Evolutionary conservation across 2,113 vertebrate genomes (phyloP).

Genomic region (Gobius niger): DNA sequence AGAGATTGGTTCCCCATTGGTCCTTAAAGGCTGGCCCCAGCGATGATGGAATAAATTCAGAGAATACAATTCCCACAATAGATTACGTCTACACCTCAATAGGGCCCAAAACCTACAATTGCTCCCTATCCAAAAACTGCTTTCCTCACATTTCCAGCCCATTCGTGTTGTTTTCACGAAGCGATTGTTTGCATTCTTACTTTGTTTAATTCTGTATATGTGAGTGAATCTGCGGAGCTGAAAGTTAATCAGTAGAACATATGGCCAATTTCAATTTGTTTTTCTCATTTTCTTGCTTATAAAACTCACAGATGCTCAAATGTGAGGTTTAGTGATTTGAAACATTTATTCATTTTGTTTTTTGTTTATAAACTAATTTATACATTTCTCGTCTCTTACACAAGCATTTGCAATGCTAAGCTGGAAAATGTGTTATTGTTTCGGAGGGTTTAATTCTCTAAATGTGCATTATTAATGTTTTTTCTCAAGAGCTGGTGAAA

Average conservation of each 20-base stretch:
- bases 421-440: background rate
- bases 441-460: background rate
- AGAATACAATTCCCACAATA: too few relatives aligned
- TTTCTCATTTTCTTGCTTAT: conserved; percentile 8
- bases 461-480: background rate
- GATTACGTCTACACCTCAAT: too few relatives aligned
- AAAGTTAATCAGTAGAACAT: conserved; percentile 18
- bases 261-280: conserved; percentile 6
- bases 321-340: background rate
- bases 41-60: too few relatives aligned
- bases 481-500: too few relatives aligned
- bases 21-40: too few relatives aligned
- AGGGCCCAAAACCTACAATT: too few relatives aligned
- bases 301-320: conserved; percentile 1
- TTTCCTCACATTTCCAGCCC: background rate
- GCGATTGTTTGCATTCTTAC: background rate
- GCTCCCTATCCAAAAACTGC: too few relatives aligned
- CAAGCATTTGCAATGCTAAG: background rate
- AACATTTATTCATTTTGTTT: conserved; percentile 3
- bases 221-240: conserved; percentile 9
- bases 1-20: too few relatives aligned
- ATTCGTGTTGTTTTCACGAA: background rate
- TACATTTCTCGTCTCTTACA: background rate
- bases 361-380: background rate
- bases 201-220: background rate